Evolutionary conservation across 2,888 invertebrate species (phyloP).

Genomic region (Liopterus haemorrhoidalis): DNA sequence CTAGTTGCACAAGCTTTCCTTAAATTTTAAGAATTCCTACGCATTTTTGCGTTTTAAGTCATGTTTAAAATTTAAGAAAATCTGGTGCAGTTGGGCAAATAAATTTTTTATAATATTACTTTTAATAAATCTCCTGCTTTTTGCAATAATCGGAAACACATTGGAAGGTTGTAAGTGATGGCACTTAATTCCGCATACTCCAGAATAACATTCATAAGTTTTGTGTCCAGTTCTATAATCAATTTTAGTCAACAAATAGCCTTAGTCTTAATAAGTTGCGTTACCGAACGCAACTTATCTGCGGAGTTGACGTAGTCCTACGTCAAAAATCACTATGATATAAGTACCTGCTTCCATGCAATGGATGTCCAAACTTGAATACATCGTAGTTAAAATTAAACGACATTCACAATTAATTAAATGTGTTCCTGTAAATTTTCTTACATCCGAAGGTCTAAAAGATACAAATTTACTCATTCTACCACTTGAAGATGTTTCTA

Average conservation of each 20-base stretch:
- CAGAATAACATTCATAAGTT: slow-evolving; percentile 51
- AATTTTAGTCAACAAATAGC: slow-evolving; percentile 1
- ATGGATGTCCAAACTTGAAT: slow-evolving; percentile 55
- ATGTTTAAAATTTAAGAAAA: slow-evolving; percentile 5
- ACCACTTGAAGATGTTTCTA: too few relatives aligned
- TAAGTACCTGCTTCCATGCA: slow-evolving; percentile 53
- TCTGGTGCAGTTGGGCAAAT: too few relatives aligned
- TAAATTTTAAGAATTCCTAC: too few relatives aligned
- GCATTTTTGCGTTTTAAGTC: too few relatives aligned
- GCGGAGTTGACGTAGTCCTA: not conserved
- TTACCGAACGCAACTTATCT: not conserved
- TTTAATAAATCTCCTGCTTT: slow-evolving; percentile 48
- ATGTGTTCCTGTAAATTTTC: slow-evolving; percentile 49
- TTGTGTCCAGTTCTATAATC: slow-evolving; percentile 45
- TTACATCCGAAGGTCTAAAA: too few relatives aligned
- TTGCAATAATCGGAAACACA: slow-evolving; percentile 51
- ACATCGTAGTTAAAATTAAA: slow-evolving; percentile 52
- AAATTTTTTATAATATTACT: slow-evolving; percentile 37
- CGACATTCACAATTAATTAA: slow-evolving; percentile 55
- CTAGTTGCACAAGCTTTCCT: too few relatives aligned
- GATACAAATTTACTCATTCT: too few relatives aligned
- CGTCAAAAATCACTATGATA: not conserved
- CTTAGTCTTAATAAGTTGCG: not conserved
- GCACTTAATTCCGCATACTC: slow-evolving; percentile 56
- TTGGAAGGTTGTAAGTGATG: slow-evolving; percentile 51